Evolutionary conservation across 2,113 vertebrate genomes (phyloP), one percentile per base, ranked within the genome.

Genomic region (Chaenogobius annularis): DNA sequence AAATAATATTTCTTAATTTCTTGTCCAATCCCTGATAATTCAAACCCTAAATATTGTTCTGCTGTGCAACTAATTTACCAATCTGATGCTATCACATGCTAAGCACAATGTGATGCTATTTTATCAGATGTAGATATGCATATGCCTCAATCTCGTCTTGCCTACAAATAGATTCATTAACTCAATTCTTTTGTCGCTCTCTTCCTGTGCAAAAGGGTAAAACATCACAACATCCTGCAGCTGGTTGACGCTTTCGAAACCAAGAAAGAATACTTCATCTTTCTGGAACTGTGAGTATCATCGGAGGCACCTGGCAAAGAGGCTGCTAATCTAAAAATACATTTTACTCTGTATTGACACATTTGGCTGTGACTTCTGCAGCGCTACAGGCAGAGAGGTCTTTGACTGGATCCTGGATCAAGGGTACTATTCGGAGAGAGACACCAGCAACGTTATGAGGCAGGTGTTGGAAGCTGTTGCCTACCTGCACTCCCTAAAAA

Each of bases 371-470:
- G 26, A 66, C 44, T 1, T 83, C 19, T 81, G 48, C 89, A 98
- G 97, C 50, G 97, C 97, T 81, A 98, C 96, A 3, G 97, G 97
- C 80, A 94, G 97, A 79, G 97, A 98, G 89, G 97, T 99, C 77
- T 98, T 99, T 68, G 97, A 98, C 92, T 99, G 97, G 97, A 98
- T 99, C 91, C 90, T 98, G 90, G 97, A 99, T 88, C 97, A 99
- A 91, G 97, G 97, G 47, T 98, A 98, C 92, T 99, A 99, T 88
- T 99, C 97, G 0, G 97, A 99, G 90, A 94, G 92, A 85, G 97
- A 99, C 92, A 99, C 97, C 82, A 99, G 97, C 91, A 99, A 99
- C 11, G 97, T 99, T 68, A 95, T 99, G 89, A 94, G 97, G 82
- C 97, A 99, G 91, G 96, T 99, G 84, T 81, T 98, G 90, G 97